Conservation (phyloP, 2,113 vertebrate species). For the Melanerpes formicivorus region DNA sequence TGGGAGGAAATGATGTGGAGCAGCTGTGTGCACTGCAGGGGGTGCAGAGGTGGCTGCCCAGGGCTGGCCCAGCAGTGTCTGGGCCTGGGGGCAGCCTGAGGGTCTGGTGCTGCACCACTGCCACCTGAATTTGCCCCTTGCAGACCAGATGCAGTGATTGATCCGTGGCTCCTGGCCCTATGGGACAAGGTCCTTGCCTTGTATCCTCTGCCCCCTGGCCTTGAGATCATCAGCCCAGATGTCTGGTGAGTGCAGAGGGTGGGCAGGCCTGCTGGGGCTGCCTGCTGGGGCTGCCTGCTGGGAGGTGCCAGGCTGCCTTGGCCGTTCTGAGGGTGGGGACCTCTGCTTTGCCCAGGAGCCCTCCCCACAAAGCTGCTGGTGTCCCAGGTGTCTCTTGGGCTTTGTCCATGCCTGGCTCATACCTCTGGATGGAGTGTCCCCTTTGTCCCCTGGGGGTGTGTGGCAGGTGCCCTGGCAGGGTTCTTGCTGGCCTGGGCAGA, state of each 20-base stretch:
- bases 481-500: neutral
- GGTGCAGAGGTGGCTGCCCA: neutral
- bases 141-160: slow-evolving; percentile 89
- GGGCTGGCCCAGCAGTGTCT: fast-evolving
- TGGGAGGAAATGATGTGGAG: neutral
- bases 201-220: slow-evolving; percentile 73
- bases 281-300: neutral
- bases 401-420: neutral
- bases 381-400: neutral
- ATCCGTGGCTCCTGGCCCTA: slow-evolving; percentile 87
- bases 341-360: neutral
- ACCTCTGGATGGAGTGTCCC: neutral
- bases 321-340: neutral
- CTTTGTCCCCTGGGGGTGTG: neutral
- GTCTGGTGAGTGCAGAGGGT: slow-evolving; percentile 78
- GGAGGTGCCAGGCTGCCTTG: neutral
- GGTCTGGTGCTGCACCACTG: neutral
- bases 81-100: neutral
- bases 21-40: fast-evolving
- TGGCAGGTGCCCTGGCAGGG: neutral
- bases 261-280: neutral
- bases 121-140: neutral
- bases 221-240: slow-evolving; percentile 72
- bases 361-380: neutral
- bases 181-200: slow-evolving; percentile 84